A percentile compares a stretch with the other conserved stretches of the same genome.
phyloP scores from a whole-genome alignment of 1,140 invertebrate genomes.

The Pogonomyrmex barbatus region DNA sequence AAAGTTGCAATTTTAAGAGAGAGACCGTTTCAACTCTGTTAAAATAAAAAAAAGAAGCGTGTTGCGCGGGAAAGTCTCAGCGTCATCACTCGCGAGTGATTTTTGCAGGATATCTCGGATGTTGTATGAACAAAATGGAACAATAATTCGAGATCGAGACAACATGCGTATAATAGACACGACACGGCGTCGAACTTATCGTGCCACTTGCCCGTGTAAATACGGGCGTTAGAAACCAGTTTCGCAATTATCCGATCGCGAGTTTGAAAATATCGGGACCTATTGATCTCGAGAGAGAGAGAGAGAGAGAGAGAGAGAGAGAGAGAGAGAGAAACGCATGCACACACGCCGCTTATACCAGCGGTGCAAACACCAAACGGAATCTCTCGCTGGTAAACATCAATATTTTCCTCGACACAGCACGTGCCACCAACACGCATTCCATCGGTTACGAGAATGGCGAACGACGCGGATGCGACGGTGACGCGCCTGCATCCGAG shows the following conservation, averaged over 20 bases:
- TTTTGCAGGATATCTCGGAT: not conserved
- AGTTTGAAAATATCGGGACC: slow-evolving; percentile 14
- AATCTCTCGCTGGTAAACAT: slow-evolving; percentile 42
- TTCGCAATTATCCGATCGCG: slow-evolving; percentile 32
- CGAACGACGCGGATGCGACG: slow-evolving; percentile 66
- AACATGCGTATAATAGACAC: not conserved
- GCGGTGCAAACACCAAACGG: slow-evolving; percentile 22
- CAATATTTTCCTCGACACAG: slow-evolving; percentile 61
- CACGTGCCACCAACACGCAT: slow-evolving; percentile 78
- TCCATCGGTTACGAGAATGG: slow-evolving; percentile 79
- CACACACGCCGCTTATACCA: not conserved
- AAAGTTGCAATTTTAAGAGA: slow-evolving; percentile 22
- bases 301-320: not conserved
- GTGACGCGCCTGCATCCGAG: slow-evolving; percentile 57
- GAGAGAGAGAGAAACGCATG: not conserved
- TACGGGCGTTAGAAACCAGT: slow-evolving; percentile 32
- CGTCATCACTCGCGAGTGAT: too few relatives aligned
- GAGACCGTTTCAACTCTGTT: not conserved
- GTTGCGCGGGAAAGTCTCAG: not conserved
- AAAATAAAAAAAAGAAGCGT: not conserved
- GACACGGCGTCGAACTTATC: not conserved
- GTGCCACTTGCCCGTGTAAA: slow-evolving; percentile 3
- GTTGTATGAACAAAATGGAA: not conserved
- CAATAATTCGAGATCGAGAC: not conserved
- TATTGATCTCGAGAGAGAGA: slow-evolving; percentile 16